phyloP scores from a whole-genome alignment of 2,888 invertebrate species.

The Thereva unica region DNA sequence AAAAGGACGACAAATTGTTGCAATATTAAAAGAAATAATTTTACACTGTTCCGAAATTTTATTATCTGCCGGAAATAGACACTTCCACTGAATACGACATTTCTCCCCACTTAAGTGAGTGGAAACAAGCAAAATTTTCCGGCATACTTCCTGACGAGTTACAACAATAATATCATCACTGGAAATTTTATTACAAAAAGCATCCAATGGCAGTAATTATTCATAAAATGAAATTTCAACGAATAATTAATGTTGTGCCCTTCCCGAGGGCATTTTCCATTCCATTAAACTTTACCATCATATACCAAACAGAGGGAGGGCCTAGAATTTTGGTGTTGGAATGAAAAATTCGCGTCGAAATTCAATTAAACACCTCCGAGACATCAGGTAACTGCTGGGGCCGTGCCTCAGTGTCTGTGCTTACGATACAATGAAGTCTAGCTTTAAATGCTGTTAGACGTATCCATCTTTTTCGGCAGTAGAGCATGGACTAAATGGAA shows the following conservation, averaged over 20 bases:
- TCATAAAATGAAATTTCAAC: slow-evolving; percentile 24
- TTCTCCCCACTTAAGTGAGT: slow-evolving; percentile 10
- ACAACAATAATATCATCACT: slow-evolving; percentile 7
- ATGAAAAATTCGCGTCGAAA: slow-evolving; percentile 20
- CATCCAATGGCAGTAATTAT: slow-evolving; percentile 24
- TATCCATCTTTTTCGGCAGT: background rate
- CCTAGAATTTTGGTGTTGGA: slow-evolving; percentile 1
- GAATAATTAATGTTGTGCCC: slow-evolving; percentile 23
- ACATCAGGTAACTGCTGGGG: background rate
- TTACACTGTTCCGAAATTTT: too few species aligned
- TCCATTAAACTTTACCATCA: slow-evolving; percentile 14
- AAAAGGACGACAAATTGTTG: too few species aligned
- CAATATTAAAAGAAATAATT: too few species aligned
- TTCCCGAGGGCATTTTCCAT: slow-evolving; percentile 20
- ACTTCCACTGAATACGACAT: slow-evolving; percentile 4
- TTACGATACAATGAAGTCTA: background rate
- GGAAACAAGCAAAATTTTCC: slow-evolving; percentile 26
- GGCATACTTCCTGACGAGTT: slow-evolving; percentile 23
- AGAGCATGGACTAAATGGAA: slow-evolving; percentile 1
- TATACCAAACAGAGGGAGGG: slow-evolving; percentile 1
- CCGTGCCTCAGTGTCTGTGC: background rate
- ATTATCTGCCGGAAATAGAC: too few species aligned
- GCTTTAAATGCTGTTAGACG: background rate
- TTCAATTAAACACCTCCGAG: slow-evolving; percentile 23
- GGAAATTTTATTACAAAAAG: slow-evolving; percentile 14